A percentile compares a stretch with the other conserved stretches of the same genome.
These are phyloP conservation scores for Nezara viridula DNA, from an alignment of 2,888 invertebrate genomes.

Conservation along the genomic window DNA sequence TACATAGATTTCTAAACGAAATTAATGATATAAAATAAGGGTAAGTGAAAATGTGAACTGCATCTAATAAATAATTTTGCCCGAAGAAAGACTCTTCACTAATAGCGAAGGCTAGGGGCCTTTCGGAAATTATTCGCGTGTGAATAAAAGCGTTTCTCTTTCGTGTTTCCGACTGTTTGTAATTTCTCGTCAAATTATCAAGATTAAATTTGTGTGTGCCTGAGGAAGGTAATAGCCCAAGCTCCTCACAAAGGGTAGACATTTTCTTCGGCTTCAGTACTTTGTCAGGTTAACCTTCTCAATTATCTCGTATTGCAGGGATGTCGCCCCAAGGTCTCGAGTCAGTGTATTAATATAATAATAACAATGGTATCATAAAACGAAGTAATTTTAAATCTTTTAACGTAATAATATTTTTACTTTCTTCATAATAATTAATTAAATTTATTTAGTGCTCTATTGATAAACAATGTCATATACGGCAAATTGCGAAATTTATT, in stretches of 20 bases:
- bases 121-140: conserved; percentile 46
- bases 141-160: conserved; percentile 43
- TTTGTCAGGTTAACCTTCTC: conserved; percentile 11
- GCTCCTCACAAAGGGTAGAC: background rate
- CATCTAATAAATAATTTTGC: background rate
- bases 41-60: background rate
- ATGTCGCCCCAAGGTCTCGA: background rate
- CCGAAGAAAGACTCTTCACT: background rate
- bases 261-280: background rate
- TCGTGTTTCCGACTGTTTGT: conserved; percentile 36
- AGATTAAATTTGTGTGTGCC: conserved; percentile 28
- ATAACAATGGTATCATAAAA: too few relatives aligned
- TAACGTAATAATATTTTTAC: too few relatives aligned
- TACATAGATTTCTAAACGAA: too few relatives aligned
- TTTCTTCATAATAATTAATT: too few relatives aligned
- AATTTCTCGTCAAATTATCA: conserved; percentile 49
- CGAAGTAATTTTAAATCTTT: too few relatives aligned
- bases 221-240: background rate
- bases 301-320: background rate
- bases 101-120: background rate
- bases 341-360: background rate
- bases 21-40: too few relatives aligned
- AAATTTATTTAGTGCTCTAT: too few relatives aligned
- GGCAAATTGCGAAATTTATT: too few relatives aligned
- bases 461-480: too few relatives aligned